A percentile compares a stretch with the other conserved stretches of the same genome.
Evolutionary conservation across 2,888 invertebrate genomes (phyloP).

Genomic region (Sericinus montela): DNA sequence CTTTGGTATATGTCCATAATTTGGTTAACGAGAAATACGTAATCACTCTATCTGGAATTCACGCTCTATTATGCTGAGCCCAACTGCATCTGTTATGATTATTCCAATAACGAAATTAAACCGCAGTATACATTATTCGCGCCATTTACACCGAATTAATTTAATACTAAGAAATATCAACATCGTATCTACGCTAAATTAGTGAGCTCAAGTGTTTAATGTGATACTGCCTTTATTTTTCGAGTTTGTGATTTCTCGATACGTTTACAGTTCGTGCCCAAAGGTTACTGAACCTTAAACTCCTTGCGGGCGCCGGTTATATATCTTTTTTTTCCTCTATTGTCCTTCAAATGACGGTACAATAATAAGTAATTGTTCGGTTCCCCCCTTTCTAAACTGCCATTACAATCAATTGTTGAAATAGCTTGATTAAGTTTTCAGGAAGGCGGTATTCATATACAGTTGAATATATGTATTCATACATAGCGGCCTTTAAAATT

Average conservation of each 20-base stretch:
- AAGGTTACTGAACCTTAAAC: constrained; percentile 46
- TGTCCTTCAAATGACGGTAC: constrained; percentile 55
- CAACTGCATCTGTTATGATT: constrained; percentile 37
- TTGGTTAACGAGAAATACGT: too few relatives aligned
- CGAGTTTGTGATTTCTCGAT: constrained; percentile 3
- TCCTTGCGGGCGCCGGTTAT: constrained; percentile 44
- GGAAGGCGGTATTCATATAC: too few relatives aligned
- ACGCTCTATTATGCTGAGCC: constrained; percentile 30
- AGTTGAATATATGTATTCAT: too few relatives aligned
- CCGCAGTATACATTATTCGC: constrained; percentile 32
- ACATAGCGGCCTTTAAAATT: too few relatives aligned
- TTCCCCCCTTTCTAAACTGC: constrained; percentile 39
- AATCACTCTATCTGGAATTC: too few relatives aligned
- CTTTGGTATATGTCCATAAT: too few relatives aligned
- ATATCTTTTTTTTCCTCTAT: constrained; percentile 46
- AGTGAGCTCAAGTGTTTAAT: background rate
- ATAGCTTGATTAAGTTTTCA: constrained; percentile 10
- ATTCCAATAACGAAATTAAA: constrained; percentile 40
- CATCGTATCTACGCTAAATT: background rate
- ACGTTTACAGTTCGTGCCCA: constrained; percentile 17
- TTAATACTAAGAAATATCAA: background rate
- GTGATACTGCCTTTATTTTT: constrained; percentile 7
- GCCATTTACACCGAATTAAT: constrained; percentile 30
- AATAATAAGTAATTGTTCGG: constrained; percentile 50
- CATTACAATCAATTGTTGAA: constrained; percentile 52